Evolutionary conservation across 2,888 invertebrate genomes (phyloP).

Genomic region (Phyllotreta cruciferae): DNA sequence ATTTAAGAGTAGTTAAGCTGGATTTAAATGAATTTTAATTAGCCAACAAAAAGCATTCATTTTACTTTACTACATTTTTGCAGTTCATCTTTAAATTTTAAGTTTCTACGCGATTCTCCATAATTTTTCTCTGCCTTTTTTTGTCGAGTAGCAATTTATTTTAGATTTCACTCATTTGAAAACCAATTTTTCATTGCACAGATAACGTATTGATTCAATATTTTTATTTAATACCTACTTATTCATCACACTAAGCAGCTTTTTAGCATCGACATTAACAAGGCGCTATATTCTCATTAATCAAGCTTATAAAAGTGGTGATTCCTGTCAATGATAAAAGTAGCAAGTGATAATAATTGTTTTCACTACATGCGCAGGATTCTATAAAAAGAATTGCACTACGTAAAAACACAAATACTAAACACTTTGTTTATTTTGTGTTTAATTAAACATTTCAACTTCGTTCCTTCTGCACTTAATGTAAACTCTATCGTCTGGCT

Average conservation of each 20-base stretch:
- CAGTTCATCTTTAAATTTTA: too few species aligned
- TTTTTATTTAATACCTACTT: too few species aligned
- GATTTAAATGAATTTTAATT: too few species aligned
- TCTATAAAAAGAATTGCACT: conserved; percentile 11
- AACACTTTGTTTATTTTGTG: conserved; percentile 9
- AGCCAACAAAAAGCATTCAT: too few species aligned
- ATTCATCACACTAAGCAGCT: background rate
- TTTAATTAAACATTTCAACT: conserved; percentile 15
- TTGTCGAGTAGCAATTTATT: too few species aligned
- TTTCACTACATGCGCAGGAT: conserved; percentile 1
- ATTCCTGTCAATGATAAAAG: conserved; percentile 10
- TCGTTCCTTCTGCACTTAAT: background rate
- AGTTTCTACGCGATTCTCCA: too few species aligned
- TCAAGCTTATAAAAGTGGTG: conserved; percentile 13
- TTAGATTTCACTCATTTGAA: too few species aligned
- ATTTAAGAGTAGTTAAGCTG: too few species aligned
- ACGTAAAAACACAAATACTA: conserved; percentile 12
- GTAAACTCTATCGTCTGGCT: background rate
- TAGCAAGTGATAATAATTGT: conserved; percentile 15
- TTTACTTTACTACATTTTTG: too few species aligned
- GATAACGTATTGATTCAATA: too few species aligned
- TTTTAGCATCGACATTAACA: conserved; percentile 7
- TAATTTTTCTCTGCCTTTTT: too few species aligned
- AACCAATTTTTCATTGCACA: too few species aligned
- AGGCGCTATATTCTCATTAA: background rate